A percentile compares a stretch with the other conserved stretches of the same genome.
phyloP scores from a whole-genome alignment of 2,113 vertebrate species.

The Deroptyus accipitrinus region DNA sequence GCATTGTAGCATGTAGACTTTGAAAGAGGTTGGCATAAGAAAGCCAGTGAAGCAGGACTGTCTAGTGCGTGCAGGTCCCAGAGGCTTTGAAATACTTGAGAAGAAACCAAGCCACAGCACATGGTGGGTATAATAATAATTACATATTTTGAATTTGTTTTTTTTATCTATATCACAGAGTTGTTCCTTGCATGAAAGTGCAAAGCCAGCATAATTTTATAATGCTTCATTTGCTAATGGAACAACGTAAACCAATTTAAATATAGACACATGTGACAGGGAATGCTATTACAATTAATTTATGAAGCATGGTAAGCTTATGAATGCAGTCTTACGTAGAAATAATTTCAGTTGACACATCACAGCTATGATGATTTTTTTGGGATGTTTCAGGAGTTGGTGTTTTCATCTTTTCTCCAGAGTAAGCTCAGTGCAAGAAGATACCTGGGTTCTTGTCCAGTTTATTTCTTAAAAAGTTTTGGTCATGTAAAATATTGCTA shows the following conservation, averaged over 20 bases:
- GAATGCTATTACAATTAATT: conserved; percentile 2
- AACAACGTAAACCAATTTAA: neutral
- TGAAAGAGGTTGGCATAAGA: neutral
- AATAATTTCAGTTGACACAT: neutral
- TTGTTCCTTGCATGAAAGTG: neutral
- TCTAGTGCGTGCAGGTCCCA: neutral
- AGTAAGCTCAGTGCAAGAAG: neutral
- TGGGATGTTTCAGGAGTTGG: neutral
- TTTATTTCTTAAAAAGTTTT: conserved; percentile 61
- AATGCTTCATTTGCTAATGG: conserved; percentile 44
- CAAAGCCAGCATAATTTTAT: conserved; percentile 17
- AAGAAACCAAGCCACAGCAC: neutral
- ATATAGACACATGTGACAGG: neutral
- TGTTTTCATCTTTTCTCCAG: neutral
- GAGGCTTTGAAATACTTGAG: conserved; percentile 1
- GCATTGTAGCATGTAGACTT: neutral
- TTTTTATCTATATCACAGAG: neutral
- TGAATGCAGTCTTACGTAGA: neutral
- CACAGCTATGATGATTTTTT: neutral
- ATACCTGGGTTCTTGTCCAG: neutral
- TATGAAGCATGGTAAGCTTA: neutral
- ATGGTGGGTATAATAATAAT: conserved; percentile 26
- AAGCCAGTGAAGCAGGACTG: neutral
- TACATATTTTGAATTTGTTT: conserved; percentile 24
- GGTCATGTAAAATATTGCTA: conserved; percentile 68